Percentiles rank a stretch among this genome's conserved stretches.
Conservation (phyloP, 2,797 vertebrate species). For the Bovichtus diacanthus region DNA sequence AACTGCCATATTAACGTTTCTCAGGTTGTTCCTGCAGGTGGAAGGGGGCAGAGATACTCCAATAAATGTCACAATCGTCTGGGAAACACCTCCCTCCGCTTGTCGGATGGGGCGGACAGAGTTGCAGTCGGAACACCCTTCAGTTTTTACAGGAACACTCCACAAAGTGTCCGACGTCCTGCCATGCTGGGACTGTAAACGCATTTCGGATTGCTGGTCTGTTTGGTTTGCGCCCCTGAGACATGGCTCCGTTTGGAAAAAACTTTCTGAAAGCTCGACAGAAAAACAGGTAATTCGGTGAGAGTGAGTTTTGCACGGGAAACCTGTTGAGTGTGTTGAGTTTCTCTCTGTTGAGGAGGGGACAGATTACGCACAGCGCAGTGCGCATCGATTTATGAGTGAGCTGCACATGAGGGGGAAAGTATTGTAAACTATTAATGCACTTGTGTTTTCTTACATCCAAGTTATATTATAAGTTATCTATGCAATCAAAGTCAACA, state of each 20-base stretch:
- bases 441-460: background rate
- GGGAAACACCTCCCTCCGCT: slow-evolving; percentile 60
- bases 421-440: background rate
- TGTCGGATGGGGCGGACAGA: slow-evolving; percentile 67
- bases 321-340: slow-evolving; percentile 8
- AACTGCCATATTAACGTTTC: no score
- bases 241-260: slow-evolving; percentile 95
- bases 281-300: slow-evolving; percentile 90
- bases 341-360: background rate
- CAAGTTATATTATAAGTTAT: background rate
- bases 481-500: background rate
- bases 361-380: slow-evolving; percentile 22
- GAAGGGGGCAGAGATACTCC: slow-evolving; percentile 63
- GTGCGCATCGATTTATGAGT: background rate
- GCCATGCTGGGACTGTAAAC: slow-evolving; percentile 63
- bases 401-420: background rate
- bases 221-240: background rate
- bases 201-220: slow-evolving; percentile 28
- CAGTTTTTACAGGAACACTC: slow-evolving; percentile 66
- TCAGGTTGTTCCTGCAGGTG: slow-evolving; percentile 43
- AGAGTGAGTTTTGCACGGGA: background rate
- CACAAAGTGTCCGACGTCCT: slow-evolving; percentile 16
- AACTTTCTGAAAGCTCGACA: slow-evolving; percentile 93
- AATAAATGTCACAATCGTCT: background rate
- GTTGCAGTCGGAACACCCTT: slow-evolving; percentile 60